These are phyloP conservation scores for Nomia melanderi DNA, from an alignment of 1,140 invertebrate species.

Conservation along the genomic window DNA sequence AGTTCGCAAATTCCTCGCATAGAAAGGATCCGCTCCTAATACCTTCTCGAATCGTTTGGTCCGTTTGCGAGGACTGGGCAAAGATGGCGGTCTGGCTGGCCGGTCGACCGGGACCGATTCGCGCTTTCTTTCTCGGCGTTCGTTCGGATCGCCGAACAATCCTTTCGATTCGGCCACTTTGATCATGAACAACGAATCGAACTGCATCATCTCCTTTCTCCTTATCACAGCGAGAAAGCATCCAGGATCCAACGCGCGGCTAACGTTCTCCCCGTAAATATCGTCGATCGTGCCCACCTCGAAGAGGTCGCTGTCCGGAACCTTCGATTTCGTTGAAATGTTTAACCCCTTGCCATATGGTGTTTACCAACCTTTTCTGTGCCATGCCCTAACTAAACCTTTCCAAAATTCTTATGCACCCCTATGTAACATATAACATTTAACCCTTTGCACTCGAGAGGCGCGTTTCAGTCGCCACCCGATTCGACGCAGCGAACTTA, in stretches of 20 bases:
- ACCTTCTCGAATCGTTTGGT: slow-evolving; percentile 54
- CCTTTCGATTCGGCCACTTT: slow-evolving; percentile 88
- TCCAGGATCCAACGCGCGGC: slow-evolving; percentile 81
- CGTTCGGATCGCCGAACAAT: slow-evolving; percentile 84
- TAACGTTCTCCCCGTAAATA: slow-evolving; percentile 63
- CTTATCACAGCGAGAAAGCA: slow-evolving; percentile 87
- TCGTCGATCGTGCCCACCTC: slow-evolving; percentile 78
- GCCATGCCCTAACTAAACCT: no score
- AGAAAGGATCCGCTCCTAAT: neutral
- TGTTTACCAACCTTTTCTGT: no score
- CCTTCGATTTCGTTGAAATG: slow-evolving; percentile 71
- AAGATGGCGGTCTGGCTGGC: slow-evolving; percentile 51
- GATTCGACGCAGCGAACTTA: no score
- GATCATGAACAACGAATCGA: slow-evolving; percentile 91
- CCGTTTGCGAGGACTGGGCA: slow-evolving; percentile 55
- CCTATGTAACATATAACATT: no score
- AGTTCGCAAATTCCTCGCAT: no score
- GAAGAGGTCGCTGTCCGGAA: slow-evolving; percentile 88
- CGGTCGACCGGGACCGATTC: slow-evolving; percentile 42
- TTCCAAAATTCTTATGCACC: no score
- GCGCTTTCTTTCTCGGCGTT: slow-evolving; percentile 60
- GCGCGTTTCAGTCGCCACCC: no score
- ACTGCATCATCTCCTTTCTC: slow-evolving; percentile 86
- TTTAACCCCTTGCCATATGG: no score
- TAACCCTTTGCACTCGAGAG: no score